These are phyloP conservation scores for Drosophila paulistorum DNA, from an alignment of 1,140 invertebrate genomes.

Conservation along the genomic window DNA sequence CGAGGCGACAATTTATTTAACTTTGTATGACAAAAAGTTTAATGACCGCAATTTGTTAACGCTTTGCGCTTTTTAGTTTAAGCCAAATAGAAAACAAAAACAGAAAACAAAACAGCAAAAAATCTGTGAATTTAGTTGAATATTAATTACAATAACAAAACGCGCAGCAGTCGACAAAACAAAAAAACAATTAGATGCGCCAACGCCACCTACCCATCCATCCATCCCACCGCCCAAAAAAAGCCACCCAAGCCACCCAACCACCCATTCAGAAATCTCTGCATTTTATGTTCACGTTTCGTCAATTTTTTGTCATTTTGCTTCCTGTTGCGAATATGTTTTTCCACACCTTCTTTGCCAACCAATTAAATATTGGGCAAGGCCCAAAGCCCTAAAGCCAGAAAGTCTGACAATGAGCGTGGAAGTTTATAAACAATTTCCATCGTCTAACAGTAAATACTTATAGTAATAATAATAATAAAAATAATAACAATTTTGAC, in stretches of 20 bases:
- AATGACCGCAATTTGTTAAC: constrained; percentile 79
- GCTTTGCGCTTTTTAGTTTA: constrained; percentile 69
- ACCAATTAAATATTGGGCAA: constrained; percentile 72
- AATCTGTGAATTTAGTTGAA: constrained; percentile 54
- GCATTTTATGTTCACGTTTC: constrained; percentile 38
- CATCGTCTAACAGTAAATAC: constrained; percentile 18
- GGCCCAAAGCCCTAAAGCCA: constrained; percentile 26
- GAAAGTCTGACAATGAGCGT: constrained; percentile 46
- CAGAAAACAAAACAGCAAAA: constrained; percentile 14
- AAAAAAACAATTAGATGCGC: constrained; percentile 75
- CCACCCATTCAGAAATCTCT: no score
- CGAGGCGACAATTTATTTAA: constrained; percentile 67
- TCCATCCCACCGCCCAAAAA: background rate
- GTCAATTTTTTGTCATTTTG: constrained; percentile 36
- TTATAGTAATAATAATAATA: background rate
- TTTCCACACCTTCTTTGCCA: constrained; percentile 37
- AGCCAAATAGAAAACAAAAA: constrained; percentile 17
- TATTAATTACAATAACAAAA: constrained; percentile 80
- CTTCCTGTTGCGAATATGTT: constrained; percentile 74
- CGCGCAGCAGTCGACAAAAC: constrained; percentile 23
- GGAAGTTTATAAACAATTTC: constrained; percentile 59
- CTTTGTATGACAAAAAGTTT: constrained; percentile 66
- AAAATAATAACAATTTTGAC: constrained; percentile 41
- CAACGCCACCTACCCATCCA: constrained; percentile 40
- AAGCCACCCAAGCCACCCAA: background rate